These are phyloP conservation scores for Tauraco erythrolophus DNA, from an alignment of 2,113 vertebrate genomes.

Conservation along the genomic window DNA sequence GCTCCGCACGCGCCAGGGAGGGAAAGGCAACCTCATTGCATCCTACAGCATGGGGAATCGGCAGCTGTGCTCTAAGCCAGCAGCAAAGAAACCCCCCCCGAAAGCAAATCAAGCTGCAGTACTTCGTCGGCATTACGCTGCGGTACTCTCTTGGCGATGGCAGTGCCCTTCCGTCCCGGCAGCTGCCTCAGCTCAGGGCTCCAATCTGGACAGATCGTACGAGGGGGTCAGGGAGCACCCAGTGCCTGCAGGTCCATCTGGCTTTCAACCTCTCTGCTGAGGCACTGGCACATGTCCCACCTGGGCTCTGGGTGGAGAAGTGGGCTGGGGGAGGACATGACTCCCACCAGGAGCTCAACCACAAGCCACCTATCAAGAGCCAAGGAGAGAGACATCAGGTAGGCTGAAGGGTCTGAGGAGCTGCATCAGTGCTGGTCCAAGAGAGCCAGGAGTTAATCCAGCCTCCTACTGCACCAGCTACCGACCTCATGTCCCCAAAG, in stretches of 20 bases:
- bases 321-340: neutral
- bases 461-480: neutral
- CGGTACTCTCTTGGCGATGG: neutral
- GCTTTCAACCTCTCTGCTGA: neutral
- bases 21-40: neutral
- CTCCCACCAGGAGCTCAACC: neutral
- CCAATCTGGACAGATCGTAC: neutral
- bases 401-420: neutral
- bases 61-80: constrained; percentile 11
- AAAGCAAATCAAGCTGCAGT: neutral
- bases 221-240: neutral
- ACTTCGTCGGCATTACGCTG: neutral
- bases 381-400: neutral
- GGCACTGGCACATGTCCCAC: fast-evolving
- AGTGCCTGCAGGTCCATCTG: neutral
- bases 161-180: neutral
- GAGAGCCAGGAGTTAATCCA: neutral
- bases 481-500: neutral
- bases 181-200: neutral
- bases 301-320: neutral
- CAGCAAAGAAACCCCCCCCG: neutral
- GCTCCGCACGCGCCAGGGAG: fast-evolving
- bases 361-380: neutral
- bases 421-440: neutral
- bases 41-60: neutral